Conservation (phyloP, 2,888 invertebrate genomes). For the Zygogramma bicolorata region DNA sequence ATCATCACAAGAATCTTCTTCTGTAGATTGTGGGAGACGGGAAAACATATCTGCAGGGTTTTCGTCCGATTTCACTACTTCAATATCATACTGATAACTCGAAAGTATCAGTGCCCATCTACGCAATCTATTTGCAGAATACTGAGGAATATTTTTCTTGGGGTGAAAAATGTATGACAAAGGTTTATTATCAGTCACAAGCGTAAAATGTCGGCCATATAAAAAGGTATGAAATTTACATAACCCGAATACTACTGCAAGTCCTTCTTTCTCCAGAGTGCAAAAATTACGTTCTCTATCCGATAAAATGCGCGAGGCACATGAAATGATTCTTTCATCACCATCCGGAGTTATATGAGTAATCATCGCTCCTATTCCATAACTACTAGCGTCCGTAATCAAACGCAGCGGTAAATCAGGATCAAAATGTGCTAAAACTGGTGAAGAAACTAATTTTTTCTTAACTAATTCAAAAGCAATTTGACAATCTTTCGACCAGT, state of each 20-base stretch:
- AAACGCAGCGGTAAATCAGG: no score
- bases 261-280: slow-evolving; percentile 18
- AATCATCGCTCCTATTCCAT: no score
- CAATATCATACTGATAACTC: no score
- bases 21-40: neutral
- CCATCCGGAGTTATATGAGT: no score
- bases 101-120: slow-evolving; percentile 25
- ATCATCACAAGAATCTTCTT: neutral
- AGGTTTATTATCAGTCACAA: slow-evolving; percentile 19
- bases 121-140: slow-evolving; percentile 25
- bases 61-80: neutral
- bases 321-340: slow-evolving; percentile 19
- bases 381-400: no score
- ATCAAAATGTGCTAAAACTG: no score
- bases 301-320: slow-evolving; percentile 15
- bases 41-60: neutral
- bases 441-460: no score
- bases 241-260: slow-evolving; percentile 20
- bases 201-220: slow-evolving; percentile 14
- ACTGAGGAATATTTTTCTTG: slow-evolving; percentile 11
- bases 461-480: no score
- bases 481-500: no score
- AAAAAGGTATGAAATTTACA: slow-evolving; percentile 23
- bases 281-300: slow-evolving; percentile 6
- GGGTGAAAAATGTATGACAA: slow-evolving; percentile 15